These are phyloP conservation scores for Malurus melanocephalus DNA, from an alignment of 2,113 vertebrate species.

Conservation along the genomic window DNA sequence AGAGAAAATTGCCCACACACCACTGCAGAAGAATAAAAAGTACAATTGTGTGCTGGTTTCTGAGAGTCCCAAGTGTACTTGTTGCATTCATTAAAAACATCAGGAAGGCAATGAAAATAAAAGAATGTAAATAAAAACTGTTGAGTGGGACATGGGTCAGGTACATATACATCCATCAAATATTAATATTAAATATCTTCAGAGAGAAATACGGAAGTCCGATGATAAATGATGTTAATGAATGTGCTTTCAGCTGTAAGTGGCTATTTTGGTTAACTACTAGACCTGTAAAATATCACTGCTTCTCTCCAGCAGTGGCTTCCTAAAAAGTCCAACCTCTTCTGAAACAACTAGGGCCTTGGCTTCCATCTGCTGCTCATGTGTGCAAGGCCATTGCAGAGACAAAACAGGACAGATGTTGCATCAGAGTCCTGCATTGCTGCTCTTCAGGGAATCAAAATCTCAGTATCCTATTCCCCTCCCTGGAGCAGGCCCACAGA, in stretches of 20 bases:
- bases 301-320: not conserved
- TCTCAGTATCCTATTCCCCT: not conserved
- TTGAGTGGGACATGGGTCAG: not conserved
- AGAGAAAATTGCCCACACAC: not conserved
- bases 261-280: not conserved
- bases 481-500: not conserved
- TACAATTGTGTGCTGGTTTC: not conserved
- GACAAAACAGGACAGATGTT: not conserved
- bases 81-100: not conserved
- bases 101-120: not conserved
- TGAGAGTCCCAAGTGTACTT: not conserved
- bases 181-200: not conserved
- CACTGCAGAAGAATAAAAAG: not conserved
- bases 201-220: not conserved
- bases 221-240: not conserved
- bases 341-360: not conserved
- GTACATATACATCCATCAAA: rapidly evolving
- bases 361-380: not conserved
- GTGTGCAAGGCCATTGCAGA: not conserved
- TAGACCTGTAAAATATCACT: not conserved
- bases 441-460: not conserved
- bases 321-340: not conserved
- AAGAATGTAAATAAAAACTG: not conserved
- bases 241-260: not conserved
- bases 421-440: not conserved